Evolutionary conservation across 2,888 invertebrate species (phyloP), one percentile per base, ranked within the genome.

Genomic region (Lasioglossum morio): DNA sequence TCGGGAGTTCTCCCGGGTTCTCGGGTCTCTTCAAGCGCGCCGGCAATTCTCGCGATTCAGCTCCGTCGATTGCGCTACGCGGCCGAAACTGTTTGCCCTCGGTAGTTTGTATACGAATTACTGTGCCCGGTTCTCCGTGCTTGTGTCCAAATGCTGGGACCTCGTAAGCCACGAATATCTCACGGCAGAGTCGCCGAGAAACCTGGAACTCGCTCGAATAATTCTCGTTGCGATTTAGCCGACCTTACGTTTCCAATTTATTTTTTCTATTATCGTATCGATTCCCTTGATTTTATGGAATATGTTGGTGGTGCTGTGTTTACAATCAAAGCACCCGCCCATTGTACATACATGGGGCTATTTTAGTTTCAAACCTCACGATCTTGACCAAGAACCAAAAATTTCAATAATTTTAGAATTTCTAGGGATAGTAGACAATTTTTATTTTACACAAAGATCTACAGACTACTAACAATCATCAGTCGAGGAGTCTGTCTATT

Each of bases 1-100:
- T 48, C 66, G 72, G 34, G n/a, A 57, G 63, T 27, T 63, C 63
- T 46, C 2, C 34, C 19, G 34, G 66, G 34, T 66, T 34, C 34
- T 34, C 66, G 34, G 66, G 66, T 66, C 66, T 66, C 34, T 66
- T 23, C 8, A 34, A 3, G 66, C 34, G 80, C 66, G 79, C 27
- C 74, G 79, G 57, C 76, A 88, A 86, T 88, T 86, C 82, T 75
- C 70, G 77, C 81, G 81, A 89, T 86, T 79, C 88, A 82, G 88
- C 84, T 86, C 81, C 75, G 57, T 30, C 88, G 77, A 88, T 88
- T 88, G 77, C 82, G 30, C 77, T 34, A 43, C n/a, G 43, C 30
- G 79, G 77, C 27, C 60, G 40, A 74, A 48, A 86, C 72, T 86
- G 78, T 88, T 88, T 88, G 83, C 73, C 40, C 74, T 43, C 46